Evolutionary conservation across 2,797 vertebrate species (phyloP), one percentile per base, ranked within the genome.

Genomic region (Apodemus agrarius): DNA sequence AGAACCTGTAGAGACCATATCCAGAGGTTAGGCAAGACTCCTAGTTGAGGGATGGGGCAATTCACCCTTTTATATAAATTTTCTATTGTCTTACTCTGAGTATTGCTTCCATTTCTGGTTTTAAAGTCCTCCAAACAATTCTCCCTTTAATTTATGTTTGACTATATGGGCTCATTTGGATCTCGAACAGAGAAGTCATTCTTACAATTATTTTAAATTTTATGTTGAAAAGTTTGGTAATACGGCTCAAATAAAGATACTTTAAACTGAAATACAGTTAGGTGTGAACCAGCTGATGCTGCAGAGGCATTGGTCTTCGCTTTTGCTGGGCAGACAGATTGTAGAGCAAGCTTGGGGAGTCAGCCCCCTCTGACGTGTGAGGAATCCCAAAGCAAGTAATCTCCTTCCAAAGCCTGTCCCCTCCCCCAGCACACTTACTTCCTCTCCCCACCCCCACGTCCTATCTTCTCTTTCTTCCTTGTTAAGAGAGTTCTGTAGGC

Each of bases 81-180:
- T 87, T 89, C 75, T 89, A 31, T 82, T 82, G 43, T 43, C n/a
- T 87, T 88, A 52, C 21, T 54, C 93, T 87, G 22, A 89, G 59
- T 24, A 76, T 54, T 87, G 13, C 49, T 97, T 87, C 31, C n/a
- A 11, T 91, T 93, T 94, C 79, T 88, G 54, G n/a, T 88, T 95
- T 94, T 46, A 82, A 95, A 79, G 84, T 76, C 46, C 8, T n/a
- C 49, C 46, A 61, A 81, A 86, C 69, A 40, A 96, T 79, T 94
- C 94, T 94, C 52, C 81, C 76, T 89, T 97, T 96, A 92, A 82
- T 93, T 95, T 96, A 14, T 96, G 26, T 96, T 37, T 75, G 14
- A 24, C 57, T 91, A 54, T 8, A 83, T n/a, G 69, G 34, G 93
- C 89, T 78, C 75, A 84, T 46, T 40, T 54, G 57, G 52, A 78